Base-by-base conservation (phyloP, 1,140 invertebrate species). In the Dendroctonus ponderosae region DNA sequence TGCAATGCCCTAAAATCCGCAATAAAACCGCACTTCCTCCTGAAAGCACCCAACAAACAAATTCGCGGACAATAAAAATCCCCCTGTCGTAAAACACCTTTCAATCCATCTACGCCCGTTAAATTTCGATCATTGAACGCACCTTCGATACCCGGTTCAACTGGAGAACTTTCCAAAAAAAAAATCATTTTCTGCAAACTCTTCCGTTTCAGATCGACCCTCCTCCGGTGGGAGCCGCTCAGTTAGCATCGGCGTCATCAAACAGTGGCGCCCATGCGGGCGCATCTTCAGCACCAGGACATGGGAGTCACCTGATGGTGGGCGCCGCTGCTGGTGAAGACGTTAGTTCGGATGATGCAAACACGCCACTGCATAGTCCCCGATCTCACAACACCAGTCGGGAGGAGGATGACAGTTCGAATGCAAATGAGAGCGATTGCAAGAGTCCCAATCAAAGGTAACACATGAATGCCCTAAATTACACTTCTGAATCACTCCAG, bases 401-500 rank as follows among this genome's bases (percentile, higher is more conserved):
- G 57, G 83, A 85, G 62, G 83, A 85, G 7, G 85, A 86, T 62
- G 85, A 86, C 61, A 85, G 84, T 54, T 86, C 85, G 72, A 85
- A 84, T 73, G 84, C 84, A 66, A 82, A 82, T 68, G 85, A 85
- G 71, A 86, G 84, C 53, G 85, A 86, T 70, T 83, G 83, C 79
- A 87, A 87, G 70, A 87, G 85, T 75, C 84, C 85, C 26, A 85
- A 82, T 71, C 83, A 86, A 76, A 85, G 85, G 85, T 87, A 71
- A 52, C 26, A 26, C 26, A 26, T 26, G 26, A 48, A 26, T 26
- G 26, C 26, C 26, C 26, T 26, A 26, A 26, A 26, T 3, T 26
- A 26, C 26, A 52, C 43, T 75, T 26, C 40, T 9, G 7, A 11
- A 39, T 5, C 8, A 26, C 8, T 52, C 14, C 3, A 26, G 26